Percentiles rank a stretch among this genome's conserved stretches.
Evolutionary conservation across 1,140 invertebrate species (phyloP).

Genomic region (Ceratina australensis): DNA sequence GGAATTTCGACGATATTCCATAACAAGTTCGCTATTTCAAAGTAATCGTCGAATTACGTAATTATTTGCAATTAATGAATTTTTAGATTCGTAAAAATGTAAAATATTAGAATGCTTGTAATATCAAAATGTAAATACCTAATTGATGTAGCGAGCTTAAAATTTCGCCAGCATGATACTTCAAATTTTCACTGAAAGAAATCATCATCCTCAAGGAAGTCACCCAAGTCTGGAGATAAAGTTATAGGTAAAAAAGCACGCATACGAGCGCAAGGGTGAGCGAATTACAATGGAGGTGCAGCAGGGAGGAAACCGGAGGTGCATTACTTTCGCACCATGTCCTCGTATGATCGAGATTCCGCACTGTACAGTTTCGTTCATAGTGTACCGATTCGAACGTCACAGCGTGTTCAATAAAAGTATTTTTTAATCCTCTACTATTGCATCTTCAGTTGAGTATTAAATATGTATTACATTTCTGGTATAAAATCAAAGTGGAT

Average conservation of each 20-base stretch:
- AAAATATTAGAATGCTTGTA: too few relatives aligned
- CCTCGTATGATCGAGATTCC: conserved; percentile 35
- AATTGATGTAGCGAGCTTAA: neutral
- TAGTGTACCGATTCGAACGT: conserved; percentile 37
- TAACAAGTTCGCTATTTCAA: too few relatives aligned
- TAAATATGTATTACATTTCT: too few relatives aligned
- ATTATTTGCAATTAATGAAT: too few relatives aligned
- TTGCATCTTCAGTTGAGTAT: too few relatives aligned
- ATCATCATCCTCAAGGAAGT: neutral
- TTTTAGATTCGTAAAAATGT: too few relatives aligned
- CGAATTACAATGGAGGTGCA: conserved; percentile 38
- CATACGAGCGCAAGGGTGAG: neutral
- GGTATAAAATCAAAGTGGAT: too few relatives aligned
- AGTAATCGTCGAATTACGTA: too few relatives aligned
- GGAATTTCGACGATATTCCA: too few relatives aligned
- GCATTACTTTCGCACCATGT: conserved; percentile 61
- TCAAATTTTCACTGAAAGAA: neutral
- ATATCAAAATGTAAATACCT: too few relatives aligned
- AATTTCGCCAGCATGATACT: neutral
- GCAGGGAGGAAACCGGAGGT: conserved; percentile 18
- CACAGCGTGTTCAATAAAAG: conserved; percentile 39
- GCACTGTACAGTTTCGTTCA: neutral
- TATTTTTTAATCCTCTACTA: neutral
- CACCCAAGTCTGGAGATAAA: conserved; percentile 4
- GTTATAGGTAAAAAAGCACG: conserved; percentile 10